Percentiles rank a stretch among this genome's conserved stretches.
Evolutionary conservation across 1,140 invertebrate genomes (phyloP).

Genomic region (Drosophila ambigua): DNA sequence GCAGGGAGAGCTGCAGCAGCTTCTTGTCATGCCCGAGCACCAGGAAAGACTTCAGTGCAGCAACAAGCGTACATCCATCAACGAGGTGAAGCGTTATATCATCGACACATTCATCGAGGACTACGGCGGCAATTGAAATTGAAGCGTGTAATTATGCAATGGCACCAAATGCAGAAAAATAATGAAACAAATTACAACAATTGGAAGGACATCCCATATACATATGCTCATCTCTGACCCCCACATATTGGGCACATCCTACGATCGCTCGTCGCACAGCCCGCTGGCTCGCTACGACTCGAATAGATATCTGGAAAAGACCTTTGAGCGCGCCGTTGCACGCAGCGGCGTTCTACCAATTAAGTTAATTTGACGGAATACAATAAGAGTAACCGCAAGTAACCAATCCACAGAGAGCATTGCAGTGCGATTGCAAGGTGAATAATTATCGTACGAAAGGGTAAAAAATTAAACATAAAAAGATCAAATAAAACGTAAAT

Average conservation of each 20-base stretch:
- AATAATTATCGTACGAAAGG: slow-evolving; percentile 2
- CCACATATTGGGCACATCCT: too few relatives aligned
- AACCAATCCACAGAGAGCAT: slow-evolving; percentile 23
- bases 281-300: too few relatives aligned
- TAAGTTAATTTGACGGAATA: slow-evolving; percentile 80
- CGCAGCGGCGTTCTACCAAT: slow-evolving; percentile 47
- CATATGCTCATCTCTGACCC: too few relatives aligned
- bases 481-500: slow-evolving; percentile 36
- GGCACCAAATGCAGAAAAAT: slow-evolving; percentile 30
- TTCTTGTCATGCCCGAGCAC: slow-evolving; percentile 77
- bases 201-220: slow-evolving; percentile 22
- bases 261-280: too few relatives aligned
- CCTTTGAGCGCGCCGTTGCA: too few relatives aligned
- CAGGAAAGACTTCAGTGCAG: slow-evolving; percentile 80
- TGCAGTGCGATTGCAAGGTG: not conserved
- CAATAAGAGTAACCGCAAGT: slow-evolving; percentile 72
- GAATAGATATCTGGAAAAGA: too few relatives aligned
- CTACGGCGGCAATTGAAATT: slow-evolving; percentile 73
- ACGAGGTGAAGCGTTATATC: slow-evolving; percentile 82
- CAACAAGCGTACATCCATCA: slow-evolving; percentile 77
- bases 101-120: slow-evolving; percentile 83
- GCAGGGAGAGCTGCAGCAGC: slow-evolving; percentile 79
- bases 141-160: slow-evolving; percentile 33
- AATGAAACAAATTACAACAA: slow-evolving; percentile 8
- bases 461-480: slow-evolving; percentile 8